Conservation (phyloP, 1,140 invertebrate genomes). For the Pectinophora gossypiella region DNA sequence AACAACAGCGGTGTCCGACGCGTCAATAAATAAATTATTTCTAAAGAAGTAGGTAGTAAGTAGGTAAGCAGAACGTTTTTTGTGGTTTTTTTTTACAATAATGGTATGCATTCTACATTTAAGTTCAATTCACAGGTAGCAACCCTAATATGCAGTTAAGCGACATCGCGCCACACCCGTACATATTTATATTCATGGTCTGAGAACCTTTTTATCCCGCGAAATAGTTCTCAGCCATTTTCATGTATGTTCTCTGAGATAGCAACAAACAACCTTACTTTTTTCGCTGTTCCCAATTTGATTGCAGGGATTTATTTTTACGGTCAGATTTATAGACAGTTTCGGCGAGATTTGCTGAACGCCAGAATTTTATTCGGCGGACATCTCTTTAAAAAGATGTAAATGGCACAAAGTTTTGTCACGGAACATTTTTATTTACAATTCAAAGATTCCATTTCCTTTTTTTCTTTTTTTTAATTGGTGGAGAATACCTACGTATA, state of each 20-base stretch:
- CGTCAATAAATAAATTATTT: too few relatives aligned
- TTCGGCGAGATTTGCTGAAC: conserved; percentile 44
- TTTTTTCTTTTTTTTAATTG: too few relatives aligned
- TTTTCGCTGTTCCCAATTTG: conserved; percentile 69
- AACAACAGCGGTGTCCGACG: too few relatives aligned
- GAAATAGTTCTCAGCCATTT: conserved; percentile 56
- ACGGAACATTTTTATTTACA: conserved; percentile 9
- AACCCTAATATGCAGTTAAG: conserved; percentile 30
- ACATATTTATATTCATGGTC: conserved; percentile 65
- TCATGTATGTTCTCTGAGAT: conserved; percentile 53
- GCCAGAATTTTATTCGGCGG: conserved; percentile 41
- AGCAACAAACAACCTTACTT: conserved; percentile 68
- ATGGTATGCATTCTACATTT: too few relatives aligned
- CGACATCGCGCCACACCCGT: conserved; percentile 35
- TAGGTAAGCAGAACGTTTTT: too few relatives aligned
- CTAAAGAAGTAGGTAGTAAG: too few relatives aligned
- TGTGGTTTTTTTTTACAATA: too few relatives aligned
- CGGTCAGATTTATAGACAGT: conserved; percentile 68
- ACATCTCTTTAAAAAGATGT: conserved; percentile 29
- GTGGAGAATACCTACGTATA: too few relatives aligned
- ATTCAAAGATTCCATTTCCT: conserved; percentile 12
- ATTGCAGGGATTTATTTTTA: conserved; percentile 73
- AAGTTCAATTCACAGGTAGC: too few relatives aligned
- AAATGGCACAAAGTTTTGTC: conserved; percentile 19
- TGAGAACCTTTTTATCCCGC: conserved; percentile 50